These are phyloP conservation scores for Dipodomys merriami DNA, from an alignment of 2,113 vertebrate species.

Conservation along the genomic window DNA sequence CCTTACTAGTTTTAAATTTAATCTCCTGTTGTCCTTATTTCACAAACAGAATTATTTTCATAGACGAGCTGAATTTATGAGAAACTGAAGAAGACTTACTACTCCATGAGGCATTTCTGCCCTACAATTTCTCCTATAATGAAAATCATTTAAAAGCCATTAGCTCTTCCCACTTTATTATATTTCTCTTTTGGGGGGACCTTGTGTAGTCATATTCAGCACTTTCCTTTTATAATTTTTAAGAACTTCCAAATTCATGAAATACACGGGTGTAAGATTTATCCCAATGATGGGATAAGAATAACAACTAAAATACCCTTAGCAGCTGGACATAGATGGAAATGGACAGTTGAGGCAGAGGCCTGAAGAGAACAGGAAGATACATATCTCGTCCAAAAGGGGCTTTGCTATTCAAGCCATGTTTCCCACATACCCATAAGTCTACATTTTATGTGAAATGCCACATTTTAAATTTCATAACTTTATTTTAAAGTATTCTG, in stretches of 20 bases:
- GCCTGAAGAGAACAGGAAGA: not conserved
- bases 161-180: not conserved
- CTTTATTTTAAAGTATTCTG: not conserved
- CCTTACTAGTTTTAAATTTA: not conserved
- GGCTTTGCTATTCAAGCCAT: not conserved
- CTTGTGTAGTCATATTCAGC: not conserved
- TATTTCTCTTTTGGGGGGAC: conserved; percentile 6
- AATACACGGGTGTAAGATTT: not conserved
- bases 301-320: not conserved
- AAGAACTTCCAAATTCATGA: conserved; percentile 35
- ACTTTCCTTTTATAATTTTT: conserved; percentile 36
- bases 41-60: not conserved
- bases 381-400: not conserved
- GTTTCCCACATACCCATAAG: not conserved
- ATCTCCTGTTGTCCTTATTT: not conserved
- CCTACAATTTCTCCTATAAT: conserved; percentile 3
- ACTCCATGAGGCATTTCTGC: not conserved
- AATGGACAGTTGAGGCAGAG: not conserved
- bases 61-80: not conserved
- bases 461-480: not conserved
- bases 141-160: conserved; percentile 28
- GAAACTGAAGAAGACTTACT: conserved; percentile 9
- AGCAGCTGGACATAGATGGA: not conserved
- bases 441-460: not conserved
- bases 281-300: not conserved